These are phyloP conservation scores for Helicoverpa zea DNA, from an alignment of 1,140 invertebrate species.

Conservation along the genomic window DNA sequence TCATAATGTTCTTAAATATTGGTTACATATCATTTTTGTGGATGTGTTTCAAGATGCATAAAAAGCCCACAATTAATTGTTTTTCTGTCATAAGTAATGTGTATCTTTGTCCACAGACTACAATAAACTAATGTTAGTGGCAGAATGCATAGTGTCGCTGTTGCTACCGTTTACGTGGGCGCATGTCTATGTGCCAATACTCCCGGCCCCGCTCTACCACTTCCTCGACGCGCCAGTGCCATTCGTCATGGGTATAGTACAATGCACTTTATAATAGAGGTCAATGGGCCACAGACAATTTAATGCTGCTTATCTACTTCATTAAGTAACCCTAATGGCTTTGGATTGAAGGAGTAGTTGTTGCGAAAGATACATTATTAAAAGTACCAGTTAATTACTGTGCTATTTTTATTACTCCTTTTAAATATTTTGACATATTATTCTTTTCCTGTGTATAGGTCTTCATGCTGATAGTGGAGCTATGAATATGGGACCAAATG, in stretches of 20 bases:
- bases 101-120: too few species aligned
- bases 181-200: constrained; percentile 99
- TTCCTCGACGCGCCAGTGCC: constrained; percentile 99
- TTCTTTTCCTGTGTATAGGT: constrained; percentile 72
- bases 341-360: neutral
- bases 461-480: constrained; percentile 85
- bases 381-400: neutral
- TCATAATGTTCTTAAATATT: too few species aligned
- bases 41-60: too few species aligned
- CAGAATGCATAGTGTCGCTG: constrained; percentile 96
- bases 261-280: constrained; percentile 42
- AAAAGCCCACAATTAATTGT: too few species aligned
- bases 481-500: constrained; percentile 68
- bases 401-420: neutral
- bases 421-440: too few species aligned
- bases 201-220: constrained; percentile 97
- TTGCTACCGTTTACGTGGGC: constrained; percentile 99
- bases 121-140: constrained; percentile 98
- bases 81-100: too few species aligned
- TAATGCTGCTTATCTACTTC: constrained; percentile 11
- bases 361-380: neutral
- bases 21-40: too few species aligned
- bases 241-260: constrained; percentile 96
- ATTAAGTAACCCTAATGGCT: neutral
- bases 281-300: constrained; percentile 39